A percentile compares a stretch with the other conserved stretches of the same genome.
Evolutionary conservation across 2,797 vertebrate genomes (phyloP).

Genomic region (Scolopax bukidnonensis): DNA sequence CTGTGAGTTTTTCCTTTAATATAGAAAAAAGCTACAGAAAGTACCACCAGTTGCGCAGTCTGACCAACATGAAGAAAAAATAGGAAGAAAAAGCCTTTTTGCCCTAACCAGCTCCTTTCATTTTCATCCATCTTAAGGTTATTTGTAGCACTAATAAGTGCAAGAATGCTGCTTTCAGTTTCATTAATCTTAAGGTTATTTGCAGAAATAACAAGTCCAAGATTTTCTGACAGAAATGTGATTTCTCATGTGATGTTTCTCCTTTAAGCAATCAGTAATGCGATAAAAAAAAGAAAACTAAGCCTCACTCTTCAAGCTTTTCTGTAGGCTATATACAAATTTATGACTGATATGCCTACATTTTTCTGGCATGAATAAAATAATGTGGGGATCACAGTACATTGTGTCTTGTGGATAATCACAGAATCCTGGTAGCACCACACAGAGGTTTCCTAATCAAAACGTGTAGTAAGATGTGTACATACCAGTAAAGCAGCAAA

Average conservation of each 20-base stretch:
- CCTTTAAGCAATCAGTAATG: background rate
- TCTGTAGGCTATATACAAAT: background rate
- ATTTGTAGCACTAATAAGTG: background rate
- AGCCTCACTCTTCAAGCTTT: background rate
- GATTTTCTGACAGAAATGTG: background rate
- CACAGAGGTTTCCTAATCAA: background rate
- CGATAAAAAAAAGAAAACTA: background rate
- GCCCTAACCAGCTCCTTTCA: background rate
- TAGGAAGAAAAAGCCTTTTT: background rate
- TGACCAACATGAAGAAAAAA: background rate
- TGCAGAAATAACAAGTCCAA: background rate
- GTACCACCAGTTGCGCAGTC: background rate
- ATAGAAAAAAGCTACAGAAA: background rate
- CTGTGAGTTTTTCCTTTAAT: background rate
- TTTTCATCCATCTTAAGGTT: background rate
- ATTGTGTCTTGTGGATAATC: background rate
- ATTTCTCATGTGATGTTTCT: background rate
- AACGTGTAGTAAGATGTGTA: background rate
- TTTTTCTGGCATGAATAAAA: background rate
- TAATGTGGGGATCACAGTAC: background rate
- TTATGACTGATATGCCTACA: background rate
- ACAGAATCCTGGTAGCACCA: background rate
- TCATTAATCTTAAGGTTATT: conserved; percentile 1
- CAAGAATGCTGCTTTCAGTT: background rate
- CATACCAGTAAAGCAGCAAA: background rate